Base-by-base conservation (phyloP, 2,113 vertebrate species). In the Crotalus horridus region DNA sequence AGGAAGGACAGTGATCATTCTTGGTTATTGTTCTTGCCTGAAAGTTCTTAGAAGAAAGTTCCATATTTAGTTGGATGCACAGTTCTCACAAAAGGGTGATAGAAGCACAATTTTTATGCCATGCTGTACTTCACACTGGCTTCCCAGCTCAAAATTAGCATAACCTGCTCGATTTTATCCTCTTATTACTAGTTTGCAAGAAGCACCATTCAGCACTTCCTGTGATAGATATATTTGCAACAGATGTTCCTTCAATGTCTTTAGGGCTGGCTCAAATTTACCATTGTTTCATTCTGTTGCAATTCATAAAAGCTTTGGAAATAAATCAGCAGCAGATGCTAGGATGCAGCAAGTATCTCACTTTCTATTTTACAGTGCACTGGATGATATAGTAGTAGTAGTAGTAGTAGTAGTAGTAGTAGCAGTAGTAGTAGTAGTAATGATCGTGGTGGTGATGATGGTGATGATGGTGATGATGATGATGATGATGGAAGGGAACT, bases 1-100 rank as follows among this genome's bases (percentile, higher is more conserved):
- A 96, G 61, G 96, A 97, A 97, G 96, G 97, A 96, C 94, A 97
- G 97, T 98, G 98, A 98, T 98, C 97, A 92, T 95, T 98, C 97
- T 97, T 96, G 95, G 95, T 97, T 97, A 96, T 95, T 97, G 96
- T 96, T 98, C 97, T 97, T 97, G 97, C 96, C 96, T 95, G 97
- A 96, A 97, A 96, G 90, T 95, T 95, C 95, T 95, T 96, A 96
- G 95, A 97, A 97, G 97, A 97, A 97, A 97, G 96, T 93, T 89
- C 90, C 93, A 93, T 97, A 97, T 97, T 97, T 97, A 96, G 97
- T 92, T 93, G 96, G 94, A 93, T 96, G 96, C 92, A 96, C 97
- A 95, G 97, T 95, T 96, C 0, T 93, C 95, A 97, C 97, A 97
- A 96, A 96, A 95, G 91, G 92, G 92, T 97, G 96, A 97, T 96